A percentile compares a stretch with the other conserved stretches of the same genome.
These are phyloP conservation scores for Plodia interpunctella DNA, from an alignment of 1,140 invertebrate species.

Conservation along the genomic window DNA sequence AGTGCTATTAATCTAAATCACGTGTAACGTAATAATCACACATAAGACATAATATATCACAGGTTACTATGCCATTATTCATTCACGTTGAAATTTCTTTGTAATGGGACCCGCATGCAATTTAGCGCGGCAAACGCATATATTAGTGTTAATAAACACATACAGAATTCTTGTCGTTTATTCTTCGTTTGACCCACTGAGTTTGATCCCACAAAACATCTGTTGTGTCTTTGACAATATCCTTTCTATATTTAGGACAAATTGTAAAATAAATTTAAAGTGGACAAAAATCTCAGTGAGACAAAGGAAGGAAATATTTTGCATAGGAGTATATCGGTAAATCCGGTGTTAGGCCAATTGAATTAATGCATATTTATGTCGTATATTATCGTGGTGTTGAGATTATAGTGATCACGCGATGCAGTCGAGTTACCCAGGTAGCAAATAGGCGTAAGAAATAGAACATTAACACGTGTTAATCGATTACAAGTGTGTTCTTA, in stretches of 20 bases:
- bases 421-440: too few species aligned
- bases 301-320: too few species aligned
- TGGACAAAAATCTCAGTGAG: too few species aligned
- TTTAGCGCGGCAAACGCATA: slow-evolving; percentile 1
- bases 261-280: too few species aligned
- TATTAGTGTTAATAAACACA: slow-evolving; percentile 4
- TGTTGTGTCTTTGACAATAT: too few species aligned
- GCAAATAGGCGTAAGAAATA: neutral
- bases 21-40: neutral
- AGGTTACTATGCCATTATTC: neutral
- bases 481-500: too few species aligned
- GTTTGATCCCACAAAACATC: too few species aligned
- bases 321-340: neutral
- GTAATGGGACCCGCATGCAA: neutral
- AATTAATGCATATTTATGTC: neutral
- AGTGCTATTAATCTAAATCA: neutral
- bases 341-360: neutral
- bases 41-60: neutral
- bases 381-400: neutral
- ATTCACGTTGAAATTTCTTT: neutral
- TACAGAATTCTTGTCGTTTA: neutral
- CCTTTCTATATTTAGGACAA: too few species aligned
- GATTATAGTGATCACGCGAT: neutral
- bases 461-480: neutral
- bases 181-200: too few species aligned